phyloP scores from a whole-genome alignment of 64 coral and sea anemone species.

The Montipora efflorescens region DNA sequence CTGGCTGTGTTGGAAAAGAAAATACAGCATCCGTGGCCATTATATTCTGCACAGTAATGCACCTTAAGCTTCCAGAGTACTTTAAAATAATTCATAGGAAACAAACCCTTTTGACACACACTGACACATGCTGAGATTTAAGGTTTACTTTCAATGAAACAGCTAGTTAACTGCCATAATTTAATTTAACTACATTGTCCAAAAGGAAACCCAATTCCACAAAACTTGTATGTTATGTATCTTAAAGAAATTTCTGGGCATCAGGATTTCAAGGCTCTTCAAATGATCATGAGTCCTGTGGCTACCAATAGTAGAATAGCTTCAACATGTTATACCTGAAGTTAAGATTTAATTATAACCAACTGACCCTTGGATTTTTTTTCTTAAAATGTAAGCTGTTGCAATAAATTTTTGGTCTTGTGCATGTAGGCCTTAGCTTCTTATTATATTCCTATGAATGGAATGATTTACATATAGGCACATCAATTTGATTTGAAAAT shows the following conservation, averaged over 20 bases:
- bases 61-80: not conserved
- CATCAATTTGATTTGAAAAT: conserved; percentile 8
- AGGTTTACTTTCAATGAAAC: not conserved
- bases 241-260: conserved; percentile 2
- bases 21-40: not conserved
- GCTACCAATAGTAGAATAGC: conserved; percentile 1
- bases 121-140: conserved; percentile 1
- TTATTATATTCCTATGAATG: not conserved
- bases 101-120: conserved; percentile 5
- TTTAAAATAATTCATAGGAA: not conserved
- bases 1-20: not conserved
- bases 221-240: not conserved
- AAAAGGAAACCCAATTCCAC: not conserved
- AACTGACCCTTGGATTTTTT: conserved; percentile 4
- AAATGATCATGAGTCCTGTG: not conserved
- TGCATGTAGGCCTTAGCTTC: not conserved
- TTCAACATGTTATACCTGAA: not conserved
- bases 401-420: conserved; percentile 3
- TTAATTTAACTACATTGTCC: not conserved
- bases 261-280: conserved; percentile 1
- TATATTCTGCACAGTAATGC: conserved; percentile 2
- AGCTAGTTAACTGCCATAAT: not conserved
- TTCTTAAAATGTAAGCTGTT: not conserved
- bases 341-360: not conserved
- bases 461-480: not conserved